A percentile compares a stretch with the other conserved stretches of the same genome.
phyloP scores from a whole-genome alignment of 2,888 invertebrate species.

The Caenorhabditis uteleia region DNA sequence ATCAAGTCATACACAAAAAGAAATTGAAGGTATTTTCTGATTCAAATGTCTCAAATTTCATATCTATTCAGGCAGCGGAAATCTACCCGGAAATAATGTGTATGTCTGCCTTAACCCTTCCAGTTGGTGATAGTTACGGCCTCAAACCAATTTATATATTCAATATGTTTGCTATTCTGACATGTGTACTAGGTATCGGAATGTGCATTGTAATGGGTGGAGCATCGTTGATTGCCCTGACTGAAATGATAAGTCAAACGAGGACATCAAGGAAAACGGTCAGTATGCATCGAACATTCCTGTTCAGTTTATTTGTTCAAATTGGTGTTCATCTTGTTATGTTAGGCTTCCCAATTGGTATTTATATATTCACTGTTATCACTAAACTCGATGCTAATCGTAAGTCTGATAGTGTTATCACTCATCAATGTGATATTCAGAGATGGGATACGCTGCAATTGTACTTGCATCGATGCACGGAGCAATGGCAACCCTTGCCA shows the following conservation, averaged over 20 bases:
- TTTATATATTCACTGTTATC: constrained; percentile 13
- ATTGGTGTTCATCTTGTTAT: constrained; percentile 18
- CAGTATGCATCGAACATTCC: constrained; percentile 18
- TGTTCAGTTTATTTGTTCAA: constrained; percentile 24
- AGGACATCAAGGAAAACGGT: constrained; percentile 16
- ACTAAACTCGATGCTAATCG: constrained; percentile 13
- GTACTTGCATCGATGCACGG: constrained; percentile 24
- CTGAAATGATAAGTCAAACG: constrained; percentile 11
- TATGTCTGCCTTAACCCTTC: constrained; percentile 12
- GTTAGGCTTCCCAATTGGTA: constrained; percentile 15
- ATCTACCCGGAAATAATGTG: constrained; percentile 19
- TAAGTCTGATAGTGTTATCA: neutral
- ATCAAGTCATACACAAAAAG: constrained; percentile 17
- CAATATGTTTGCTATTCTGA: constrained; percentile 10
- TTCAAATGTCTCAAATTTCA: neutral
- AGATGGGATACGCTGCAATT: constrained; percentile 22
- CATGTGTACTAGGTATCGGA: constrained; percentile 6
- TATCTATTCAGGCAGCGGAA: constrained; percentile 9
- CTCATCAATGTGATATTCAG: constrained; percentile 3
- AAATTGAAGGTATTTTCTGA: constrained; percentile 14
- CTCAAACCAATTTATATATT: constrained; percentile 27
- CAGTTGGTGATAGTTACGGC: neutral
- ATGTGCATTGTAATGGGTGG: constrained; percentile 4
- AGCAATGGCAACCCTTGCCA: constrained; percentile 25
- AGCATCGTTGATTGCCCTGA: constrained; percentile 8